Evolutionary conservation across 2,113 vertebrate species (phyloP), one percentile per base, ranked within the genome.

Genomic region (Psettodes erumei): DNA sequence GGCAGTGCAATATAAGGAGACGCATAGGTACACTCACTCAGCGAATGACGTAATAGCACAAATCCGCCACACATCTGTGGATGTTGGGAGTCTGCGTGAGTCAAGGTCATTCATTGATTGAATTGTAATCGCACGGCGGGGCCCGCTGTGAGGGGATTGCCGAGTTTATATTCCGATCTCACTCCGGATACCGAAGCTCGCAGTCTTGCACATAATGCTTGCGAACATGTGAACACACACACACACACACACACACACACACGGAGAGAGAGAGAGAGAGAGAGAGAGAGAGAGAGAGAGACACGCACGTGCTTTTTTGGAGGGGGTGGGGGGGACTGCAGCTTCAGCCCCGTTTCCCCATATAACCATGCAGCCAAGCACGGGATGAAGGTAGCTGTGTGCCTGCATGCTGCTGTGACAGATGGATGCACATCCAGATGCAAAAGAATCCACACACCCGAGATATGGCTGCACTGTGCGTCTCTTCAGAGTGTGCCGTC

Each of bases 41-140:
- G 45, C 5, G 11, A 69, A 77, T 87, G 85, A 90, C 85, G 85
- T 87, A 74, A 93, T 50, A 73, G 19, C 64, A 87, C 85, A 78
- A n/a, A n/a, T 81, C 83, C 81, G 88, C 79, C 67, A n/a, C 83
- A 88, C 76, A 88, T 79, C 76, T 88, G 77, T 84, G 75, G 38
- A 71, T 60, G 68, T 65, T 63, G 1, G 27, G 58, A 72, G 19
- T 71, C 79, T 74, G 73, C 68, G 54, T 69, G 62, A 85, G 71
- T 92, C 90, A 94, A 94, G 94, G 93, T 93, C 92, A 92, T 86
- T 69, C 82, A 67, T 68, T 82, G 89, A 91, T 75, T 74, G 79
- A 72, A 77, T 68, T 38, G 25, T 10, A 77, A 28, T 32, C 30
- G 3, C 54, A 67, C 35, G 18, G 18, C 1, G 2, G 16, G 54